phyloP scores from a whole-genome alignment of 2,797 vertebrate species.

The Serranus cabrilla region DNA sequence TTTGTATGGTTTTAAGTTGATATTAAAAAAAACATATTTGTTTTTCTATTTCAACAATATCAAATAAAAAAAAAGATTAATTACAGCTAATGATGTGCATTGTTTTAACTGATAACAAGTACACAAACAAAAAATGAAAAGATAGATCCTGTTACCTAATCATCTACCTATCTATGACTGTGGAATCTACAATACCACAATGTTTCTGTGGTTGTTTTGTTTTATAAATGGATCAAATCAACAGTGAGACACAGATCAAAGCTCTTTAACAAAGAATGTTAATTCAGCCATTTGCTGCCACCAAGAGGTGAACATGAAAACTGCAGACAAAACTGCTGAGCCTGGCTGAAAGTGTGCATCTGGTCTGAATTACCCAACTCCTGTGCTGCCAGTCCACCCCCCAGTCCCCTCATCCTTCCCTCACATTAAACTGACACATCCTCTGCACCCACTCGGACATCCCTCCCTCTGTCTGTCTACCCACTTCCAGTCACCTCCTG shows the following conservation, averaged over 20 bases:
- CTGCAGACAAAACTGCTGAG: conserved; percentile 45
- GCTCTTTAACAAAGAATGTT: background rate
- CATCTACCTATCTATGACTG: background rate
- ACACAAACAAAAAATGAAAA: conserved; percentile 13
- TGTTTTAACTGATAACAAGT: conserved; percentile 16
- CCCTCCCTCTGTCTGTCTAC: conserved; percentile 48
- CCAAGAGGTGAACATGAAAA: conserved; percentile 66
- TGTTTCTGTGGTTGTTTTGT: background rate
- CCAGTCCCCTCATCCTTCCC: conserved; percentile 73
- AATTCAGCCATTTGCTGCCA: conserved; percentile 79
- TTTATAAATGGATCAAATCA: conserved; percentile 19
- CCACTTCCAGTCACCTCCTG: conserved; percentile 76
- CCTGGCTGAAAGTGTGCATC: conserved; percentile 74
- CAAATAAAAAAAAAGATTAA: background rate
- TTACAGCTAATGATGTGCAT: conserved; percentile 5
- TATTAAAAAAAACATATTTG: background rate
- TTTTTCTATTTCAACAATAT: background rate
- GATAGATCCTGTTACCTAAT: background rate
- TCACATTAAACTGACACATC: conserved; percentile 75
- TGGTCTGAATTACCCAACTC: conserved; percentile 89
- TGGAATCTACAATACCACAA: background rate
- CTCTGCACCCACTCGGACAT: conserved; percentile 58
- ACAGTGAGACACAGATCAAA: background rate
- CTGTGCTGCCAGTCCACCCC: conserved; percentile 82
- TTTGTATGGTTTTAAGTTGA: background rate